Conservation (phyloP, 2,113 vertebrate genomes). For the Spilogale gracilis region DNA sequence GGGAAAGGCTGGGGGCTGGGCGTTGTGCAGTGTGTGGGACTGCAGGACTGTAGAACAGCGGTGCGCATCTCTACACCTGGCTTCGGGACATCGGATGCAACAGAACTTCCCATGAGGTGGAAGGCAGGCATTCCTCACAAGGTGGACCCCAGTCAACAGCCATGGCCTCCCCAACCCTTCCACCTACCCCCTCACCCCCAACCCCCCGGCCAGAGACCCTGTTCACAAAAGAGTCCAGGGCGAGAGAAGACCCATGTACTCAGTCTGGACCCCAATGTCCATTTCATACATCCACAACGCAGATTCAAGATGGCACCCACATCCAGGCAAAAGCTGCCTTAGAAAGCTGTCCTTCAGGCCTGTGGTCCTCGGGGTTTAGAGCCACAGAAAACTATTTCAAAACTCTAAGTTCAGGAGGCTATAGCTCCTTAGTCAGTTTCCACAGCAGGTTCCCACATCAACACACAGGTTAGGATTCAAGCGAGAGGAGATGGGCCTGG, state of each 20-base stretch:
- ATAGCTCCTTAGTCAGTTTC: neutral
- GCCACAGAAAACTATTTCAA: neutral
- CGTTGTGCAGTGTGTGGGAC: neutral
- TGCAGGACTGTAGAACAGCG: accelerated
- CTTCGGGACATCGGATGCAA: neutral
- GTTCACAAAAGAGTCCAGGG: neutral
- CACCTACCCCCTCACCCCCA: too few relatives aligned
- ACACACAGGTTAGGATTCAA: neutral
- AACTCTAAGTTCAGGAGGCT: neutral
- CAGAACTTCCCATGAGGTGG: neutral
- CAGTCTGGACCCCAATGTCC: neutral
- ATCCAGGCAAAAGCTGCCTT: neutral
- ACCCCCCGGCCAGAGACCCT: neutral
- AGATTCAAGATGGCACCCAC: neutral
- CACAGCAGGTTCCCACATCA: neutral
- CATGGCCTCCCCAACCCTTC: neutral
- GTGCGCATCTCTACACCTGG: neutral
- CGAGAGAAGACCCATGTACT: neutral
- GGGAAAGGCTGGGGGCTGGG: neutral
- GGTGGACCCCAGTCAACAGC: neutral
- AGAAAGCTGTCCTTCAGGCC: neutral
- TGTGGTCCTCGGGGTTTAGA: neutral
- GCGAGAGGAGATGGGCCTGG: neutral
- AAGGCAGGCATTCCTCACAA: neutral
- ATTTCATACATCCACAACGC: too few relatives aligned